These are phyloP conservation scores for Xiphophorus hellerii DNA, from an alignment of 2,113 vertebrate genomes.

Conservation along the genomic window DNA sequence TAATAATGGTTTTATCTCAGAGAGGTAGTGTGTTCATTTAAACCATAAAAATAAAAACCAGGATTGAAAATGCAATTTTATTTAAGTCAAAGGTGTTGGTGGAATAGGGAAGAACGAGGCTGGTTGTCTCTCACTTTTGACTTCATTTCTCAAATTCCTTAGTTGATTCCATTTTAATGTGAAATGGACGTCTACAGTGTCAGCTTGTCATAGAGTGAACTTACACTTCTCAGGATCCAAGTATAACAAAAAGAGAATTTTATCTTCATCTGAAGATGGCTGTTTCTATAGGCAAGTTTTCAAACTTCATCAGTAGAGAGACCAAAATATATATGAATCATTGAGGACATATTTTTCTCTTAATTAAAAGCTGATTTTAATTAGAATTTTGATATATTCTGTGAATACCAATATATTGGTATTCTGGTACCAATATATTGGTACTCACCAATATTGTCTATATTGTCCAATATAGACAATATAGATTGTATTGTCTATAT, in stretches of 20 bases:
- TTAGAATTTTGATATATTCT: background rate
- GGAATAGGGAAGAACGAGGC: background rate
- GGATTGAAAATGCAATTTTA: background rate
- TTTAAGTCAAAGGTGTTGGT: background rate
- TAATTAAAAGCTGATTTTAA: background rate
- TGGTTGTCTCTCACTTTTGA: background rate
- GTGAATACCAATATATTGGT: no score
- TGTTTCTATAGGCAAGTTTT: background rate
- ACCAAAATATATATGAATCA: background rate
- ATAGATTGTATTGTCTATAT: no score
- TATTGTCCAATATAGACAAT: no score
- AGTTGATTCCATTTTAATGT: no score
- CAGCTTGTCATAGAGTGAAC: no score
- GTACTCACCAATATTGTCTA: no score
- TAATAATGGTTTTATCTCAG: background rate
- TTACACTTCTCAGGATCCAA: no score
- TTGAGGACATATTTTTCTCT: background rate
- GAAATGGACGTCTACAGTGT: no score
- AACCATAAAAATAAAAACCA: background rate
- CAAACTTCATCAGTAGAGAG: background rate
- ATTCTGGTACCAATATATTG: no score
- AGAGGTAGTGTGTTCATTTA: background rate
- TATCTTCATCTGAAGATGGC: no score
- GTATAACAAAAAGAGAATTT: no score
- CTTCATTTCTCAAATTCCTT: no score